Conservation (phyloP, 1,140 invertebrate species). For the Zaprionus capensis region DNA sequence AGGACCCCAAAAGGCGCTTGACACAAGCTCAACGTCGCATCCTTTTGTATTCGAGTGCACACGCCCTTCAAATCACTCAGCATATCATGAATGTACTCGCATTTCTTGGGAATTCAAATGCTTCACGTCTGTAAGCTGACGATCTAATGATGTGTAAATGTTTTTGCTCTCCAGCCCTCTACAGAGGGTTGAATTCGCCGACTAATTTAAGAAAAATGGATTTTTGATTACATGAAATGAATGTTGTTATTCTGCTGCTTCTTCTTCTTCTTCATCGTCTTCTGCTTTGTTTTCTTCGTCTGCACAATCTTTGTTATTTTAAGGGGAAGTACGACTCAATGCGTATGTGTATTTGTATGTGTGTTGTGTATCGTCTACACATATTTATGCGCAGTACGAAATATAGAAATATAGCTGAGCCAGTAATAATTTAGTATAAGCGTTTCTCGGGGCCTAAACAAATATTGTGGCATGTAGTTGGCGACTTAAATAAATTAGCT, state of each 20-base stretch:
- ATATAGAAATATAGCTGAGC: constrained; percentile 45
- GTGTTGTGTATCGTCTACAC: neutral
- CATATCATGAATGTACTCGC: constrained; percentile 25
- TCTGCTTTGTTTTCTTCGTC: constrained; percentile 6
- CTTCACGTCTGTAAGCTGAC: constrained; percentile 21
- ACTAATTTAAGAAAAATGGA: constrained; percentile 52
- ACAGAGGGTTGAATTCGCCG: constrained; percentile 23
- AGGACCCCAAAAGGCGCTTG: constrained; percentile 15
- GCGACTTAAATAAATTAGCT: constrained; percentile 77
- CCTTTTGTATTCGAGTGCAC: constrained; percentile 10
- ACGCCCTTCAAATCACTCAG: constrained; percentile 15
- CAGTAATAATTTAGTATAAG: constrained; percentile 53
- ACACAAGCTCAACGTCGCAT: neutral
- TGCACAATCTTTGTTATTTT: constrained; percentile 28
- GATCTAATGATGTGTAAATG: constrained; percentile 65
- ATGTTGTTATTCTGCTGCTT: constrained; percentile 10
- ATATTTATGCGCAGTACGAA: constrained; percentile 11
- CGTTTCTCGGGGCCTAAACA: constrained; percentile 35
- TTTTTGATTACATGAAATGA: constrained; percentile 59
- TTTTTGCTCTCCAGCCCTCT: constrained; percentile 11
- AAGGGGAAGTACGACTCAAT: constrained; percentile 2
- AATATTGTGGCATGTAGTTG: constrained; percentile 58
- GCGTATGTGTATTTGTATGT: constrained; percentile 22
- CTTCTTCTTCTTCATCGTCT: neutral
- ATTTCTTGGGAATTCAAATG: constrained; percentile 28